Evolutionary conservation across 2,113 vertebrate species (phyloP).

Genomic region (Pedetes capensis): DNA sequence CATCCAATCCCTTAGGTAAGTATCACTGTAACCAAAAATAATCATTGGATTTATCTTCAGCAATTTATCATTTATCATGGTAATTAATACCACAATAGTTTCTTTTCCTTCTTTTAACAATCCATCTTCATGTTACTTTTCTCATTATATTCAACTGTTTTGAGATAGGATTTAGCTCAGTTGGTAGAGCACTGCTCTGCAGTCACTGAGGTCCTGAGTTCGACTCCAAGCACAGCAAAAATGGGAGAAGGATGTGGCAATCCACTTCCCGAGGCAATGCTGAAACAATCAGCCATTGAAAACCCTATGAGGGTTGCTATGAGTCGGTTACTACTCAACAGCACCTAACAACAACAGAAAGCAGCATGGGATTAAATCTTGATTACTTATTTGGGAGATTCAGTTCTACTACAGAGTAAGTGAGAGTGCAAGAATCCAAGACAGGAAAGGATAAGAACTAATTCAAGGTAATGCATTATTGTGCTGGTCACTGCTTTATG

Average conservation of each 20-base stretch:
- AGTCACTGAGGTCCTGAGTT: too few species aligned
- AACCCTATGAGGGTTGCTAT: too few species aligned
- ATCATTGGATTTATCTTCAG: neutral
- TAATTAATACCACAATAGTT: neutral
- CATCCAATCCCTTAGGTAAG: neutral
- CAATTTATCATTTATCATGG: too few species aligned
- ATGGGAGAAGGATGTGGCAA: too few species aligned
- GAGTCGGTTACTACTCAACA: too few species aligned
- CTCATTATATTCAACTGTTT: neutral
- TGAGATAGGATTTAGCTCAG: neutral
- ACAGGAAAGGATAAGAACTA: neutral
- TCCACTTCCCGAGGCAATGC: too few species aligned
- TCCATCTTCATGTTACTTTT: neutral
- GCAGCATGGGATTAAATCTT: neutral
- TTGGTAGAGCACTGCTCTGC: too few species aligned
- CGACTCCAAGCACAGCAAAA: too few species aligned
- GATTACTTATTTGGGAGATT: neutral
- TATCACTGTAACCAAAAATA: neutral
- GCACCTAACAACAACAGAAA: too few species aligned
- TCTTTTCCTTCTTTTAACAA: neutral
- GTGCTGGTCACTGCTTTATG: neutral
- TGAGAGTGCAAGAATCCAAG: neutral
- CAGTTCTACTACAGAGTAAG: neutral
- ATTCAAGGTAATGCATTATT: neutral
- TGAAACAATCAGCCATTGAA: too few species aligned